These are phyloP conservation scores for Vidua macroura DNA, from an alignment of 2,113 vertebrate genomes.

Conservation along the genomic window DNA sequence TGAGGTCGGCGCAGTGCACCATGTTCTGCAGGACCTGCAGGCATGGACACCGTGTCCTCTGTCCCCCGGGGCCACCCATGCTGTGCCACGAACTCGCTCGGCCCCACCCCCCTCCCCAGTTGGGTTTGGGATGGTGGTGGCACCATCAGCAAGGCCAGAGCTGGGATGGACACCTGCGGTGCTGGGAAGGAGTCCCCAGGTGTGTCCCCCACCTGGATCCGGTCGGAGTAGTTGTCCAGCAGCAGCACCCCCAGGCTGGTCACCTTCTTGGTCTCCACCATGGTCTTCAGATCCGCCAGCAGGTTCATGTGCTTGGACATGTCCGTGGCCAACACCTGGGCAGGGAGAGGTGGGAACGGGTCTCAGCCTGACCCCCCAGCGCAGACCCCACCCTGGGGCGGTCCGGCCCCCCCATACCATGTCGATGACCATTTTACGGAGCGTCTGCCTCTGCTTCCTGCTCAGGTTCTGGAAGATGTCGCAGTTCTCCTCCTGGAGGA, in stretches of 20 bases:
- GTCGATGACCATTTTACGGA: slow-evolving; percentile 90
- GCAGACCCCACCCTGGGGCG: rapidly evolving
- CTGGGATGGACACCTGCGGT: rapidly evolving
- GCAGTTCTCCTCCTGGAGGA: slow-evolving; percentile 90
- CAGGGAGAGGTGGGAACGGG: rapidly evolving
- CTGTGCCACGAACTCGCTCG: not conserved
- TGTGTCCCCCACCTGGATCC: slow-evolving; percentile 80
- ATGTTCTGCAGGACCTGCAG: slow-evolving; percentile 89
- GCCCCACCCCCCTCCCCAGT: rapidly evolving
- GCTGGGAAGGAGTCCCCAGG: not conserved
- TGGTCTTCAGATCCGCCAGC: slow-evolving; percentile 91
- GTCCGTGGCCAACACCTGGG: slow-evolving; percentile 90
- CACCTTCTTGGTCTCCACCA: slow-evolving; percentile 98
- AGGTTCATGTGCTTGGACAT: slow-evolving; percentile 97
- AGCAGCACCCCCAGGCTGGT: slow-evolving; percentile 89
- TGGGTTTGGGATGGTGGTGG: not conserved
- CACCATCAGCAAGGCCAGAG: rapidly evolving
- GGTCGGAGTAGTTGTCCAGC: slow-evolving; percentile 90
- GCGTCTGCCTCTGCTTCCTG: slow-evolving; percentile 84
- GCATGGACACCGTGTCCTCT: rapidly evolving
- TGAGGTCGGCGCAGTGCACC: slow-evolving; percentile 92
- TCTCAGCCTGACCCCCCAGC: not conserved
- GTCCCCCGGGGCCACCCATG: not conserved
- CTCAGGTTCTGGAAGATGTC: slow-evolving; percentile 90
- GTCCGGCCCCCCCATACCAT: slow-evolving; percentile 71